These are phyloP conservation scores for Nemurella pictetii DNA, from an alignment of 2,888 invertebrate genomes.

Conservation along the genomic window DNA sequence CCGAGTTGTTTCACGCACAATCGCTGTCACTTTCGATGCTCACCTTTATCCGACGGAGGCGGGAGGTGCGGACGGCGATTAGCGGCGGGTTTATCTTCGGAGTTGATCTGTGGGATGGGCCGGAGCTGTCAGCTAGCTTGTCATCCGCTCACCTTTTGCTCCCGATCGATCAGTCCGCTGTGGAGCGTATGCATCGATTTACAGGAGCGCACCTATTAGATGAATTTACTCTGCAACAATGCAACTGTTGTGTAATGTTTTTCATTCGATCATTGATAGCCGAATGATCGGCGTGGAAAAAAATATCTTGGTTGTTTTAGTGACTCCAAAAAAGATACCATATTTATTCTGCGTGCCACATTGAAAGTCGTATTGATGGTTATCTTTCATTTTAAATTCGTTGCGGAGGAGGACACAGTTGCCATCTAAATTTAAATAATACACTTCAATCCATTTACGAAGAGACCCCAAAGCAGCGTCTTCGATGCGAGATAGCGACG, in stretches of 20 bases:
- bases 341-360: too few relatives aligned
- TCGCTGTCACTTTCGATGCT: slow-evolving; percentile 35
- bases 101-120: slow-evolving; percentile 1
- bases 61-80: slow-evolving; percentile 12
- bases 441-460: slow-evolving; percentile 4
- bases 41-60: slow-evolving; percentile 4
- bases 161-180: background rate
- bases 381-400: background rate
- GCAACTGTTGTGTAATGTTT: too few relatives aligned
- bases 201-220: too few relatives aligned
- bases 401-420: background rate
- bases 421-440: background rate
- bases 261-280: too few relatives aligned
- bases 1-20: slow-evolving; percentile 34
- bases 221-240: too few relatives aligned
- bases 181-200: background rate
- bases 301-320: too few relatives aligned
- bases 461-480: background rate
- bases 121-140: background rate
- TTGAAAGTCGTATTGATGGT: background rate
- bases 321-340: too few relatives aligned
- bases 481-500: background rate
- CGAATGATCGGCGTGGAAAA: too few relatives aligned
- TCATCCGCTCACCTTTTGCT: background rate
- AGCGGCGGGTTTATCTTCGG: slow-evolving; percentile 15